These are phyloP conservation scores for Boleophthalmus pectinirostris DNA, from an alignment of 2,113 vertebrate genomes.

Conservation along the genomic window DNA sequence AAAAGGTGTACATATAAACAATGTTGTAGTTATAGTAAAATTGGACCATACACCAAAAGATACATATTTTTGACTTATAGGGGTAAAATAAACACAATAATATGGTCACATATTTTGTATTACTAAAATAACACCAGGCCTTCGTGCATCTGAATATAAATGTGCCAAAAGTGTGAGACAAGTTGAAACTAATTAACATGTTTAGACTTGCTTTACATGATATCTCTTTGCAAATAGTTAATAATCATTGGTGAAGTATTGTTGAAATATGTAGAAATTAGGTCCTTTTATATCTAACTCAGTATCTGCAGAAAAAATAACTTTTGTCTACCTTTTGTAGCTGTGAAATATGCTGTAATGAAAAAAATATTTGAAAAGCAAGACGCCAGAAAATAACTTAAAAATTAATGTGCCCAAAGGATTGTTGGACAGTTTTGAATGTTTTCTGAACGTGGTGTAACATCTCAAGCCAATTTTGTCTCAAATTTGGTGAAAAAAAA, in stretches of 20 bases:
- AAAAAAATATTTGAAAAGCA: not conserved
- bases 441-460: conserved; percentile 18
- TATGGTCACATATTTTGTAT: not conserved
- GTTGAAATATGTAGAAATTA: not conserved
- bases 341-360: not conserved
- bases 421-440: conserved; percentile 31
- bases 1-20: not conserved
- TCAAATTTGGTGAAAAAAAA: conserved; percentile 39
- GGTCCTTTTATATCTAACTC: conserved; percentile 3
- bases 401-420: conserved; percentile 13
- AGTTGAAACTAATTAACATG: not conserved
- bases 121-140: not conserved
- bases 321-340: not conserved
- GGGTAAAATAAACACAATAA: not conserved
- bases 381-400: not conserved
- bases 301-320: not conserved
- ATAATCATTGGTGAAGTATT: not conserved
- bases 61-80: not conserved
- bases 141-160: not conserved
- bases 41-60: not conserved
- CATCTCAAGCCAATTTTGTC: conserved; percentile 29
- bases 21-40: not conserved
- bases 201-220: conserved; percentile 1
- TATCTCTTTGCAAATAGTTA: not conserved
- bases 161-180: not conserved